Evolutionary conservation across 2,797 vertebrate species (phyloP), one percentile per base, ranked within the genome.

Genomic region (Ctenochaetus hawaiiensis): DNA sequence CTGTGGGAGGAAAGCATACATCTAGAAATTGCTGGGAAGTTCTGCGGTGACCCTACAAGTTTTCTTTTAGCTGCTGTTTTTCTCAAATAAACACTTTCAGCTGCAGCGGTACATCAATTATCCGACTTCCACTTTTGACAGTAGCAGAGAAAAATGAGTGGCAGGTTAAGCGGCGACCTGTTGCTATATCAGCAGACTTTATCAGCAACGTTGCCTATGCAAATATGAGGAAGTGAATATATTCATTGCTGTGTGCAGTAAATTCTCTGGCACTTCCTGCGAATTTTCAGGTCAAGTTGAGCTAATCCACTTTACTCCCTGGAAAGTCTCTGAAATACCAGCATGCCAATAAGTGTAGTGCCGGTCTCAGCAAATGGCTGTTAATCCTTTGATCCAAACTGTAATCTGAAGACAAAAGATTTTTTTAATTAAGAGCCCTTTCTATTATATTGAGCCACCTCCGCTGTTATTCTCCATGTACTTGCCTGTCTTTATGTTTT

Each of bases 231-330:
- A 89, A 87, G 70, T 71, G n/a, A 81, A 68, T 59, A 62, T 37
- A 73, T 16, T 17, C 37, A 47, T 52, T 47, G 43, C 61, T 61
- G 60, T 66, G 43, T 34, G 26, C 37, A 53, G 52, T 74, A 10
- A 66, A 70, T 75, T 80, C 14, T 76, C 71, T 77, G 37, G 64
- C 17, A 62, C 75, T 80, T 81, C 58, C 71, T 81, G 71, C 76
- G 67, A 75, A 20, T 86, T 74, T 83, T 53, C 49, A 75, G 82
- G 81, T 81, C 78, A 85, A 67, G 53, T 86, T 83, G 37, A 52
- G 64, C 67, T 85, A 92, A 93, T 90, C 89, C 83, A 86, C 82
- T 89, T 76, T 57, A 56, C 81, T 85, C 68, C 64, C 54, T 75
- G 41, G 37, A 83, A 87, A 79, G 73, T 87, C 78, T 75, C 51